Conservation (phyloP, 1,140 invertebrate genomes). For the Dinothrombium tinctorium region DNA sequence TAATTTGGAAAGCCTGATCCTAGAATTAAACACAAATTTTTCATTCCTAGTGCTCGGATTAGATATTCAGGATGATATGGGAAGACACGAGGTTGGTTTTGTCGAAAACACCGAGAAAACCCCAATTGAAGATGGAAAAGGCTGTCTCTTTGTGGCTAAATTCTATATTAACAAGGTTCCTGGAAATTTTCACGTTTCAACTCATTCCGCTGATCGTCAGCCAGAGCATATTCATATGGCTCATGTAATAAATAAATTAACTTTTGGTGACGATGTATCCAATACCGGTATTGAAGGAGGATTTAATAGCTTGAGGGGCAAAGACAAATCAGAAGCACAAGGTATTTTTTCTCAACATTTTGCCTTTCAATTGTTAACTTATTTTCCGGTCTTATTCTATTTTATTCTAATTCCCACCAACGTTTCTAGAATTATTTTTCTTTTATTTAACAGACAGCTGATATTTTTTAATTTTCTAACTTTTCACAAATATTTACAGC, state of each 20-base stretch:
- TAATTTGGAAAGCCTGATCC: background rate
- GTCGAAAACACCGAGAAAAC: conserved; percentile 31
- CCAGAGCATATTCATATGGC: conserved; percentile 31
- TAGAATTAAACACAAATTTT: background rate
- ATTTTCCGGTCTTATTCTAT: no score
- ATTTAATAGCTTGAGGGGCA: conserved; percentile 13
- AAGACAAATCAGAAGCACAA: conserved; percentile 7
- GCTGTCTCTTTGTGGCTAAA: conserved; percentile 23
- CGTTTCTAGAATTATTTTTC: no score
- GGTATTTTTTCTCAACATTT: conserved; percentile 2
- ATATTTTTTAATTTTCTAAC: conserved; percentile 5
- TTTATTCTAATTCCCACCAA: no score
- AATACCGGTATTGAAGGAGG: conserved; percentile 11
- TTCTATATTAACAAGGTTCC: conserved; percentile 19
- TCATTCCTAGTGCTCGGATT: conserved; percentile 27
- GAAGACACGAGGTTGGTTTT: conserved; percentile 34
- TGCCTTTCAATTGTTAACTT: background rate
- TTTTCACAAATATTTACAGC: conserved; percentile 20
- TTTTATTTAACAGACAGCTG: background rate
- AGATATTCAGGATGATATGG: conserved; percentile 38
- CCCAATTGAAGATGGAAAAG: conserved; percentile 22
- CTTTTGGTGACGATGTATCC: conserved; percentile 26
- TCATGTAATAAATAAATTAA: conserved; percentile 31
- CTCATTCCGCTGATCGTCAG: conserved; percentile 29
- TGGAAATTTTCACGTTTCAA: conserved; percentile 38